Conservation (phyloP, 1,140 invertebrate genomes). For the Medauroidea extradentata region DNA sequence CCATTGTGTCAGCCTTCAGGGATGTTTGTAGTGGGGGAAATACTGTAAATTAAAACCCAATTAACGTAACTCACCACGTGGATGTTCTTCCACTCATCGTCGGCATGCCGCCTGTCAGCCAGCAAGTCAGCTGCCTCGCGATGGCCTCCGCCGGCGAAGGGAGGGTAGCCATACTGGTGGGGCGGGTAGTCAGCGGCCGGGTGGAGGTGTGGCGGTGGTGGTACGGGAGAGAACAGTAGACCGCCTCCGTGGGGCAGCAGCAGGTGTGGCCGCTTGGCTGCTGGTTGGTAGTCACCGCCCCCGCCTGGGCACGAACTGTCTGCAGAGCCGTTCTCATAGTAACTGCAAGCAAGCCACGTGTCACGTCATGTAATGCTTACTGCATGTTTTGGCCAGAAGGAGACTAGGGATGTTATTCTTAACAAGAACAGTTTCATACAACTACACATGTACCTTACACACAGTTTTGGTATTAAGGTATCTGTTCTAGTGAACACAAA, state of each 20-base stretch:
- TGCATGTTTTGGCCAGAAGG: no score
- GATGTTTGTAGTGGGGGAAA: no score
- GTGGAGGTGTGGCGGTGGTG: slow-evolving; percentile 5
- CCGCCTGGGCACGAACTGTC: neutral
- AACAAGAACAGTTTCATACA: no score
- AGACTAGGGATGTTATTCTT: no score
- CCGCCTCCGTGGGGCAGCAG: slow-evolving; percentile 2
- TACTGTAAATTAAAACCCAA: no score
- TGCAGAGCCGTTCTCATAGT: slow-evolving; percentile 43
- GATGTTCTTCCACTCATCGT: slow-evolving; percentile 87
- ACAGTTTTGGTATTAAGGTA: no score
- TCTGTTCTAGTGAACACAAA: no score
- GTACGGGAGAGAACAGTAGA: neutral
- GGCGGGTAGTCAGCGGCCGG: neutral
- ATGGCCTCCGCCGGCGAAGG: neutral
- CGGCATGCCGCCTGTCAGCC: slow-evolving; percentile 24
- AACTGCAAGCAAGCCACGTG: no score
- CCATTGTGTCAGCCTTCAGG: no score
- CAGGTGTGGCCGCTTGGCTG: slow-evolving; percentile 27
- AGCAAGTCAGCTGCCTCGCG: slow-evolving; percentile 4
- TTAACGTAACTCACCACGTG: slow-evolving; percentile 13
- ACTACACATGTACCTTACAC: no score
- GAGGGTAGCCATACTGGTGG: neutral
- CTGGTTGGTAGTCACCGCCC: slow-evolving; percentile 17
- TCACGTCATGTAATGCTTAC: no score